Conservation (phyloP, 1,140 invertebrate species). For the Drosophila lowei region DNA sequence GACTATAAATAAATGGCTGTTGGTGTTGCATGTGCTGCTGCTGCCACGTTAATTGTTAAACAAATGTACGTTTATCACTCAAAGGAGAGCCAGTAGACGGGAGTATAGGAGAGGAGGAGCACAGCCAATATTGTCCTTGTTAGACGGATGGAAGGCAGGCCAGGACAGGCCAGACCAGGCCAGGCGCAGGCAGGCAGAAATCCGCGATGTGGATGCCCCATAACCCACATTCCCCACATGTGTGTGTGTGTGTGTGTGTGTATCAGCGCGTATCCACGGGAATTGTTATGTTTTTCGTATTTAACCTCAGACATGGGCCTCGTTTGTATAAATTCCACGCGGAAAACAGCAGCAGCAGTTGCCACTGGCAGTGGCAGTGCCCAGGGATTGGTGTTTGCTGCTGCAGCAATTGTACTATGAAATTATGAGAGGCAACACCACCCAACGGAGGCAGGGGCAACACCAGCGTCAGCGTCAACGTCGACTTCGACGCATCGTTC, state of each 20-base stretch:
- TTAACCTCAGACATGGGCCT: conserved; percentile 80
- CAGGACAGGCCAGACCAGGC: too few species aligned
- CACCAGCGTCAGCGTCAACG: conserved; percentile 25
- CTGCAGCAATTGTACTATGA: conserved; percentile 66
- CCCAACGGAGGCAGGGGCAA: conserved; percentile 20
- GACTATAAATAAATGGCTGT: conserved; percentile 43
- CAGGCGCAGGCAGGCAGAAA: conserved; percentile 28
- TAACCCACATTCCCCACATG: conserved; percentile 44
- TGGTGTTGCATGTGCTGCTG: conserved; percentile 45
- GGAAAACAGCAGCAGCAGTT: conserved; percentile 36
- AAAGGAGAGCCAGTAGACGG: conserved; percentile 25
- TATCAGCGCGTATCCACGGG: conserved; percentile 37
- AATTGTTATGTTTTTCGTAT: conserved; percentile 79
- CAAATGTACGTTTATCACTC: conserved; percentile 76
- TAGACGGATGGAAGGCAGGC: conserved; percentile 52
- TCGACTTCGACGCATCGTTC: conserved; percentile 73
- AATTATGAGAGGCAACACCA: conserved; percentile 56
- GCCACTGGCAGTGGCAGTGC: conserved; percentile 25
- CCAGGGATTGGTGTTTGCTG: conserved; percentile 23
- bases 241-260: conserved; percentile 7
- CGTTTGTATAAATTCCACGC: conserved; percentile 70
- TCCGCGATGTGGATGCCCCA: conserved; percentile 25
- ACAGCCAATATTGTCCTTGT: conserved; percentile 66
- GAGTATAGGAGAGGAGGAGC: conserved; percentile 1
- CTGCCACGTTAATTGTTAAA: conserved; percentile 71